These are phyloP conservation scores for Brachynemurus nebulosus DNA, from an alignment of 2,888 invertebrate genomes.

Conservation along the genomic window DNA sequence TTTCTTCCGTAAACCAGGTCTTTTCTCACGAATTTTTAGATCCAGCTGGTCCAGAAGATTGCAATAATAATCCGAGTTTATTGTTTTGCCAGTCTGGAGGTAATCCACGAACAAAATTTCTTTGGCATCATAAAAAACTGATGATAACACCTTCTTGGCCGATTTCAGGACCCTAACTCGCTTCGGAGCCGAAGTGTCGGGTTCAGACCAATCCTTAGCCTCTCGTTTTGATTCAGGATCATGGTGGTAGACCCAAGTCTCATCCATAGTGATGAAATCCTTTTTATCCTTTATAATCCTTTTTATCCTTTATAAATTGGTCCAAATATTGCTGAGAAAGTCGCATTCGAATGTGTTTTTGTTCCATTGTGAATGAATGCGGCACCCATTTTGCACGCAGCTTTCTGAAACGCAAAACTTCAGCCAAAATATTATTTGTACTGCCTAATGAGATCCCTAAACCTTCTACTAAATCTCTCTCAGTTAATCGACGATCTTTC, in stretches of 20 bases:
- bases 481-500: slow-evolving; percentile 9
- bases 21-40: not conserved
- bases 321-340: slow-evolving; percentile 13
- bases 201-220: not conserved
- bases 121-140: not conserved
- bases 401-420: not conserved
- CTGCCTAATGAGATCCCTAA: not conserved
- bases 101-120: not conserved
- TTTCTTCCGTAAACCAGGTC: not conserved
- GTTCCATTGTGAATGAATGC: slow-evolving; percentile 8
- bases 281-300: too few relatives aligned
- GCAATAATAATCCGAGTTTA: too few relatives aligned
- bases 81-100: too few relatives aligned
- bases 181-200: not conserved
- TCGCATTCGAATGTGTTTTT: slow-evolving; percentile 12
- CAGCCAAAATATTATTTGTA: not conserved
- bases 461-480: slow-evolving; percentile 8
- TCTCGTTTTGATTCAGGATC: slow-evolving; percentile 5
- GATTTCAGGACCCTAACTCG: not conserved
- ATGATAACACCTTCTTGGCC: not conserved
- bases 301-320: too few relatives aligned
- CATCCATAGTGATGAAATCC: too few relatives aligned
- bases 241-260: not conserved
- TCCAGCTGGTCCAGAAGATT: not conserved
- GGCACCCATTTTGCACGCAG: slow-evolving; percentile 6